Conservation (phyloP, 1,140 invertebrate species). For the Homarus americanus region DNA sequence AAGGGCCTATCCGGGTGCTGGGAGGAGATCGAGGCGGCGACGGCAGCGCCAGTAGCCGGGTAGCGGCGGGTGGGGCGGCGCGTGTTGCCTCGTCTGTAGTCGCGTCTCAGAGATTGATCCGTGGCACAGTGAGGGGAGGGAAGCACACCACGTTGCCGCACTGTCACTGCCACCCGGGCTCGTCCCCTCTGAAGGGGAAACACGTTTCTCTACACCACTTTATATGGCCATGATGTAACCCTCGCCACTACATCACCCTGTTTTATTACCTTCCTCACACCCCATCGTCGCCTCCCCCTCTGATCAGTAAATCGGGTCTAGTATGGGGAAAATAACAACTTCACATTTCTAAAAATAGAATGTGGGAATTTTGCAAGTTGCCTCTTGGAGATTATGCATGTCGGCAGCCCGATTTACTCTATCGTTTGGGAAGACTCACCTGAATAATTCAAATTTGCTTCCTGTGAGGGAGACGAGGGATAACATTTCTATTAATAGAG, state of each 20-base stretch:
- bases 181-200: constrained; percentile 4
- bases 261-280: background rate
- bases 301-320: constrained; percentile 17
- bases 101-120: constrained; percentile 69
- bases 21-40: constrained; percentile 42
- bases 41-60: constrained; percentile 44
- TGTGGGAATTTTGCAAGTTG: constrained; percentile 4
- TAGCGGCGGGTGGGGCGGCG: constrained; percentile 19
- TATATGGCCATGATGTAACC: constrained; percentile 7
- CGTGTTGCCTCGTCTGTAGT: constrained; percentile 56
- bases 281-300: background rate
- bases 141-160: constrained; percentile 51
- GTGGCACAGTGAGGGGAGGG: constrained; percentile 59
- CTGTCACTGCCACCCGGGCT: constrained; percentile 23
- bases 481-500: constrained; percentile 23
- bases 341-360: constrained; percentile 41
- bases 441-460: background rate
- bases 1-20: constrained; percentile 7
- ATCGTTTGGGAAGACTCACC: background rate
- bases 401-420: background rate
- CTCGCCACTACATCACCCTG: background rate
- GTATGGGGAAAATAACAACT: constrained; percentile 33
- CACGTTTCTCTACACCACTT: constrained; percentile 19
- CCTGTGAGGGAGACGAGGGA: background rate
- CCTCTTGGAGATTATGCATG: background rate